Percentiles rank a stretch among this genome's conserved stretches.
Evolutionary conservation across 2,888 invertebrate species (phyloP).

Genomic region (Phengaris alcon): DNA sequence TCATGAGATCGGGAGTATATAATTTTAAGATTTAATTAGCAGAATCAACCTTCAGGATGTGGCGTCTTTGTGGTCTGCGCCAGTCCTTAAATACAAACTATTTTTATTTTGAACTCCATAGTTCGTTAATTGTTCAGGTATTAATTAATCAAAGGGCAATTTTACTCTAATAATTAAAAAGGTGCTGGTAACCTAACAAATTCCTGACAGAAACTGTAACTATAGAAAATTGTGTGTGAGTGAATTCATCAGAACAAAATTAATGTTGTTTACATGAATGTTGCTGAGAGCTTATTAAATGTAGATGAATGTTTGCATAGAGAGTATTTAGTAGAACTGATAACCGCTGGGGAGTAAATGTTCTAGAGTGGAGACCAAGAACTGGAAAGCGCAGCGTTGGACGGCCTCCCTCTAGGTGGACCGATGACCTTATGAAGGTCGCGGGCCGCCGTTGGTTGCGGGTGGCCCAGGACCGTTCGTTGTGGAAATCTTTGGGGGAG

Average conservation of each 20-base stretch:
- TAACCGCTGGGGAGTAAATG: too few species aligned
- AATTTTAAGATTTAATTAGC: too few species aligned
- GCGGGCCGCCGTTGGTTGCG: too few species aligned
- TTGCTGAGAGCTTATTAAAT: background rate
- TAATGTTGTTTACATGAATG: background rate
- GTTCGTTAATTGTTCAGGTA: background rate
- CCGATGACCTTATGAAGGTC: too few species aligned
- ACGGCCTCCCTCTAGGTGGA: too few species aligned
- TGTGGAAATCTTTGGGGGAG: too few species aligned
- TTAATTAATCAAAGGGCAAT: background rate
- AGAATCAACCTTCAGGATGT: too few species aligned
- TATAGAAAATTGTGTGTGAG: constrained; percentile 1
- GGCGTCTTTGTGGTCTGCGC: background rate
- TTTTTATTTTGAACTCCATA: background rate
- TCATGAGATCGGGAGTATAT: too few species aligned
- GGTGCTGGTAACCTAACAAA: background rate
- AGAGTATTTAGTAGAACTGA: too few species aligned
- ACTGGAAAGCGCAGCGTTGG: too few species aligned
- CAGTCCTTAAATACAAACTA: background rate
- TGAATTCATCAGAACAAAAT: constrained; percentile 7
- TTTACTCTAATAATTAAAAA: background rate
- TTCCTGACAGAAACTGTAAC: background rate
- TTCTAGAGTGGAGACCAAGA: too few species aligned
- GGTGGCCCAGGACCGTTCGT: too few species aligned
- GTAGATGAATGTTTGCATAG: background rate